These are phyloP conservation scores for Ptychadena robeensis DNA, from an alignment of 2,797 vertebrate species.

Conservation along the genomic window DNA sequence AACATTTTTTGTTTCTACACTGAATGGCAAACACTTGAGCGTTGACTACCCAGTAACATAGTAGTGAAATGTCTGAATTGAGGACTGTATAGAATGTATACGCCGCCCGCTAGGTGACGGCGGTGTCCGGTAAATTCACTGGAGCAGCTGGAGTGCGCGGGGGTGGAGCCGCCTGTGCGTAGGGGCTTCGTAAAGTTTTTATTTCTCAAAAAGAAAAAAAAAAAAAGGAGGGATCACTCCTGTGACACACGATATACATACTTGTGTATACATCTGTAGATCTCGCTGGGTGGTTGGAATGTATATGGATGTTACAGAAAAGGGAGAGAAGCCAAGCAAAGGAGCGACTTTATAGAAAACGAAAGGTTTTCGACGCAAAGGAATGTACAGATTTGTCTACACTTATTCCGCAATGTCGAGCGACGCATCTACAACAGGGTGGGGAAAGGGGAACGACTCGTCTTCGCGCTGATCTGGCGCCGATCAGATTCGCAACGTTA, in stretches of 20 bases:
- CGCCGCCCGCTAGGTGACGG: conserved; percentile 28
- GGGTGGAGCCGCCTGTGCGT: conserved; percentile 66
- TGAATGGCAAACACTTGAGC: conserved; percentile 82
- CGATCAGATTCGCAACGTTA: conserved; percentile 61
- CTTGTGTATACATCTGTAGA: not conserved
- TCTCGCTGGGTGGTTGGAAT: conserved; percentile 79
- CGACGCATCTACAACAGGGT: not conserved
- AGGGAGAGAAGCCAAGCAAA: conserved; percentile 66
- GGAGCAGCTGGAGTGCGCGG: conserved; percentile 68
- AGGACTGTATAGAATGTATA: conserved; percentile 39
- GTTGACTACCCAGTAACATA: conserved; percentile 80
- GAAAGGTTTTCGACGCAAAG: conserved; percentile 79
- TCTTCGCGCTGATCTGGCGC: not conserved
- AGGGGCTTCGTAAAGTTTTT: conserved; percentile 66
- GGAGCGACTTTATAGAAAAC: conserved; percentile 73
- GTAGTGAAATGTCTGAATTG: conserved; percentile 83
- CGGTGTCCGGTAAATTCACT: conserved; percentile 48
- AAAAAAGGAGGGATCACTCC: conserved; percentile 50
- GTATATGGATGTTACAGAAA: conserved; percentile 69
- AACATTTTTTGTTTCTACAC: conserved; percentile 84
- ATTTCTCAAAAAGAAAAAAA: conserved; percentile 62
- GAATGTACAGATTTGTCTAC: conserved; percentile 87
- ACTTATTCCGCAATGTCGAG: conserved; percentile 25
- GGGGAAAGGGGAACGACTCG: not conserved
- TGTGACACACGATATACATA: not conserved